A percentile compares a stretch with the other conserved stretches of the same genome.
Evolutionary conservation across 2,113 vertebrate species (phyloP).

Genomic region (Tonatia bakeri): DNA sequence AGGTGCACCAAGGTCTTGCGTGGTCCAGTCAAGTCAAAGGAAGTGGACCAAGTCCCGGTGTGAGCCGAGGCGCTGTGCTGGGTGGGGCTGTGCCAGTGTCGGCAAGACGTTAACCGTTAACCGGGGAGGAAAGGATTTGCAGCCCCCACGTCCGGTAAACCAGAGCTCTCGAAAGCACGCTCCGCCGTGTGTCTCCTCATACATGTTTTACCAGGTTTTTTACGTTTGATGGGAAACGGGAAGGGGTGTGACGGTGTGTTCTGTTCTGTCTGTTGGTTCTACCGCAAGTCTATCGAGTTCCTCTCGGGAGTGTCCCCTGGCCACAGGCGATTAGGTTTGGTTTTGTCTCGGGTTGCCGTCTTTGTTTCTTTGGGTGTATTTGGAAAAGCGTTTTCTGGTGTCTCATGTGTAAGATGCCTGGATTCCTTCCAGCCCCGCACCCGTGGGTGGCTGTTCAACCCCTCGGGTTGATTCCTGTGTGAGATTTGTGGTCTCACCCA

Average conservation of each 20-base stretch:
- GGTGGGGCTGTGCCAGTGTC: rapidly evolving
- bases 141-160: neutral
- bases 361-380: neutral
- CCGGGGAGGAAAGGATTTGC: neutral
- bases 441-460: neutral
- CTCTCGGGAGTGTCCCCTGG: neutral
- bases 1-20: neutral
- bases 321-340: neutral
- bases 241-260: neutral
- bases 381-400: neutral
- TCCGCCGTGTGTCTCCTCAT: neutral
- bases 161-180: neutral
- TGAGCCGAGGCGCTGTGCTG: rapidly evolving
- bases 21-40: neutral
- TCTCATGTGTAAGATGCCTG: neutral
- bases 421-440: neutral
- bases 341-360: neutral
- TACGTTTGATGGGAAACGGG: neutral
- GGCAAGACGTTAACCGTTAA: neutral
- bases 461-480: neutral
- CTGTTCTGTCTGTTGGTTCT: neutral
- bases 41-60: neutral
- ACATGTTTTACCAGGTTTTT: neutral
- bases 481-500: rapidly evolving
- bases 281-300: neutral